Evolutionary conservation across 2,888 invertebrate genomes (phyloP), one percentile per base, ranked within the genome.

Genomic region (Apotomis turbidana): DNA sequence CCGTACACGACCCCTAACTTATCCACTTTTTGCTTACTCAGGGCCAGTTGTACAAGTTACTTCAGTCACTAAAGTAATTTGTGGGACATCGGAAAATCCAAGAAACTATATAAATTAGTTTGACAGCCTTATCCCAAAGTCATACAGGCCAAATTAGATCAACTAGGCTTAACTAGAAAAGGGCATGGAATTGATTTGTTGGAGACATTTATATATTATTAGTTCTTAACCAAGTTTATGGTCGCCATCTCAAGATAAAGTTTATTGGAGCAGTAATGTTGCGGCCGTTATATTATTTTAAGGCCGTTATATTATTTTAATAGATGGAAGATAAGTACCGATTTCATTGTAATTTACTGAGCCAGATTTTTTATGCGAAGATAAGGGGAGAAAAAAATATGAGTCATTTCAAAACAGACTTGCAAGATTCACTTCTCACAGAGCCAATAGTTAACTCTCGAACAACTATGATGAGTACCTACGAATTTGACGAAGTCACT

Each of bases 21-120:
- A 12, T 52, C 38, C 5, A 38, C 15, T 49, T 64, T 59, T 54
- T 44, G 54, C 63, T 64, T 15, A 64, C 63, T 44, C 9, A 38
- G 41, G 63, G 51, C 52, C 62, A 54, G 54, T 44, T 54, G 64
- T 64, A 44, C 54, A 63, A 64, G 41, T 64, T 44, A 64, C 64
- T 64, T 64, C 54, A 54, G 62, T 64, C 54, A 54, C 54, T 64
- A 64, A 64, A 64, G 54, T 54, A 44, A 64, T 64, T 64, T 64
- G 64, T 64, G 51, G 15, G 38, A 15, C 54, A 41, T 12, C 64
- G 64, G 54, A 44, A 63, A 52, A 13, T 54, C 54, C 44, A 44
- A 54, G 63, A 64, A 54, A 38, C 44, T 41, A 4, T 12, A 41
- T 63, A 63, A 54, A 63, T 54, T 54, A 41, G 54, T 54, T 41